Evolutionary conservation across 1,140 invertebrate genomes (phyloP).

Genomic region (Acromyrmex heyeri): DNA sequence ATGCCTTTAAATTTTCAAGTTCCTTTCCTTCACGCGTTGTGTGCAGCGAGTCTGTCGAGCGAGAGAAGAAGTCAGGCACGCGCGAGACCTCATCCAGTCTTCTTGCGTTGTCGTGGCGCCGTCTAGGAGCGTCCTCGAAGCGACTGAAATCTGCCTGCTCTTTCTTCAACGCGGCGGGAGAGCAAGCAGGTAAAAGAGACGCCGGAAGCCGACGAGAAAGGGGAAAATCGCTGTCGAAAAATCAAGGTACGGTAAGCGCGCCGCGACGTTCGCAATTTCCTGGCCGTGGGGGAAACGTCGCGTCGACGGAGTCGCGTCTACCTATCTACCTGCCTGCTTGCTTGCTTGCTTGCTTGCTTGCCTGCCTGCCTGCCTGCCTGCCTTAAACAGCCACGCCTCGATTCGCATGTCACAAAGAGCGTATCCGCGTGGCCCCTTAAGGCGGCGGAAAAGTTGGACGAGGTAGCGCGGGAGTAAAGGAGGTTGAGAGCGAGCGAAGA

Average conservation of each 20-base stretch:
- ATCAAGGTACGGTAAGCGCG: conserved; percentile 62
- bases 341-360: too few species aligned
- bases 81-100: conserved; percentile 31
- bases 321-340: conserved; percentile 31
- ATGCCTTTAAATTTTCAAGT: conserved; percentile 23
- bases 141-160: conserved; percentile 42
- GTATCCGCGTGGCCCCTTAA: conserved; percentile 53
- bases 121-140: conserved; percentile 41
- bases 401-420: conserved; percentile 67
- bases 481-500: conserved; percentile 44
- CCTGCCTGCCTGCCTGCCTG: conserved; percentile 25
- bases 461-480: conserved; percentile 55
- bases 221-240: conserved; percentile 62
- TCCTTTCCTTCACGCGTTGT: not conserved
- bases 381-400: conserved; percentile 68
- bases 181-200: conserved; percentile 55
- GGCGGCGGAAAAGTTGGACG: conserved; percentile 60
- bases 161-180: not conserved
- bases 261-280: conserved; percentile 66
- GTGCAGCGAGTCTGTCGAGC: conserved; percentile 27
- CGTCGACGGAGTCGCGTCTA: conserved; percentile 34
- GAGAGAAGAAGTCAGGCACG: conserved; percentile 1
- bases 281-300: conserved; percentile 17
- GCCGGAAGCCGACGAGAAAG: conserved; percentile 43
- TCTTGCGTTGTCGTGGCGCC: not conserved